Percentiles rank a stretch among this genome's conserved stretches.
phyloP scores from a whole-genome alignment of 1,140 invertebrate genomes.

The Ostrea edulis region DNA sequence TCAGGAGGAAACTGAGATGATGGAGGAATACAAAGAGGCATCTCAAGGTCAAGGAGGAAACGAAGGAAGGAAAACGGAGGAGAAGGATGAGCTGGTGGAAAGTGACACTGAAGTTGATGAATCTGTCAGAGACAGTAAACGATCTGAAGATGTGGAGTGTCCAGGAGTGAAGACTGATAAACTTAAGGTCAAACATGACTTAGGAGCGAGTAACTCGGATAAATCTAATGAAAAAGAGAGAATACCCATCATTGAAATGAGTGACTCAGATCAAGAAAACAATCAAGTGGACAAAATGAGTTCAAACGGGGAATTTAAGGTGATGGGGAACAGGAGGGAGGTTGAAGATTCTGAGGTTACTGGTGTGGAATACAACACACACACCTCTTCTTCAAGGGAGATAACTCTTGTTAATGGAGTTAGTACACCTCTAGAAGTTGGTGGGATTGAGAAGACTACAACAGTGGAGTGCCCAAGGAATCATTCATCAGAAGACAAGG shows the following conservation, averaged over 20 bases:
- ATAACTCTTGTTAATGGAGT: neutral
- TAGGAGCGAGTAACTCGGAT: neutral
- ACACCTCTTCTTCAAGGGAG: neutral
- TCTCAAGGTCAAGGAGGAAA: neutral
- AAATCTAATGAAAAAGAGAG: neutral
- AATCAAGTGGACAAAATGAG: neutral
- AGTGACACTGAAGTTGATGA: constrained; percentile 8
- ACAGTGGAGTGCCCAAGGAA: neutral
- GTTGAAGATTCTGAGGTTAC: neutral
- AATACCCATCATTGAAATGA: neutral
- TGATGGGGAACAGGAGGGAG: neutral
- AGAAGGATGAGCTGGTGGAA: neutral
- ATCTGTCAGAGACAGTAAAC: neutral
- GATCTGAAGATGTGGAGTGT: neutral
- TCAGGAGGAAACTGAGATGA: constrained; percentile 58
- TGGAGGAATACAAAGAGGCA: constrained; percentile 61
- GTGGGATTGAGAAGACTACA: neutral
- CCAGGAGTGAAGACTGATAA: neutral
- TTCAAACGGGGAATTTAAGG: neutral
- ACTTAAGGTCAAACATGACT: neutral
- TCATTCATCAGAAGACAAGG: neutral
- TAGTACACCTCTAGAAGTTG: neutral
- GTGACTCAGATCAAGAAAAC: constrained; percentile 5
- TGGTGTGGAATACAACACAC: neutral
- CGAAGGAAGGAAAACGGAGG: neutral